phyloP scores from a whole-genome alignment of 2,888 invertebrate species.

The Charanyca ferruginea region DNA sequence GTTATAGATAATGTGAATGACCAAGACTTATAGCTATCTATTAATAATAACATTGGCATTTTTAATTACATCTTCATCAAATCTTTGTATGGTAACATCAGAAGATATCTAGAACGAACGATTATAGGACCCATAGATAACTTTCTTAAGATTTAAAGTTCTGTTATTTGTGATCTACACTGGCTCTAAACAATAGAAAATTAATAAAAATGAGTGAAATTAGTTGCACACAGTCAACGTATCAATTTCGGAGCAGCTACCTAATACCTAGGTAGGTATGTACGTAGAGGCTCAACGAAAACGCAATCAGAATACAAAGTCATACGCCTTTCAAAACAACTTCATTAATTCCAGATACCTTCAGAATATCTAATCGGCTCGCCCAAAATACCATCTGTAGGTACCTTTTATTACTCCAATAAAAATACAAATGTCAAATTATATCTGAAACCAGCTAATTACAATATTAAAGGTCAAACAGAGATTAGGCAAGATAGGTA shows the following conservation, averaged over 20 bases:
- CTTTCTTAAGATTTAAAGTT: neutral
- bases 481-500: slow-evolving; percentile 37
- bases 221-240: neutral
- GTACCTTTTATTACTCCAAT: slow-evolving; percentile 1
- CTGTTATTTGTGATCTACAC: no score
- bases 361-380: slow-evolving; percentile 21
- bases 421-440: slow-evolving; percentile 25
- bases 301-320: slow-evolving; percentile 35
- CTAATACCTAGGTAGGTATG: no score
- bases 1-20: neutral
- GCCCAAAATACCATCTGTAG: slow-evolving; percentile 19
- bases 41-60: neutral
- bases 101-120: neutral
- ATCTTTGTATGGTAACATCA: neutral
- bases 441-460: slow-evolving; percentile 6
- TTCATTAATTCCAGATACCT: slow-evolving; percentile 32
- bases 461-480: slow-evolving; percentile 43
- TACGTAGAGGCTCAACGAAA: slow-evolving; percentile 3
- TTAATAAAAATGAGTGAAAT: neutral
- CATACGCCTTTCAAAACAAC: slow-evolving; percentile 28
- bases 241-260: neutral
- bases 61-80: no score
- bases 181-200: neutral
- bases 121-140: no score
- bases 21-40: neutral